Evolutionary conservation across 2,888 invertebrate genomes (phyloP).

Genomic region (Nebria brevicollis): DNA sequence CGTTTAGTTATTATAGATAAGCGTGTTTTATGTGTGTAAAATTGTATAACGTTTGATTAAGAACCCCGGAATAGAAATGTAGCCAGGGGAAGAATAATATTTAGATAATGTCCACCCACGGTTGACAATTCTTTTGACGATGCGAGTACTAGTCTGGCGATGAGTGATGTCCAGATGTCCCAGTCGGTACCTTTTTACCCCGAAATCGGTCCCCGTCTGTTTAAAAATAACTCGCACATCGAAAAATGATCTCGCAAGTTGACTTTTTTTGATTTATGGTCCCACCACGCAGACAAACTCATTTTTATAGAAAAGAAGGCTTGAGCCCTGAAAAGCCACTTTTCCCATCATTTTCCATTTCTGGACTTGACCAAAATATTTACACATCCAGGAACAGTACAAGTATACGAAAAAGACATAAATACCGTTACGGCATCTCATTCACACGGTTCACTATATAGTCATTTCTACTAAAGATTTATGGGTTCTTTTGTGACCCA

Average conservation of each 20-base stretch:
- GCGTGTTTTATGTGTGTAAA: too few relatives aligned
- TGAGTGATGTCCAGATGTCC: neutral
- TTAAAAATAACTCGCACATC: neutral
- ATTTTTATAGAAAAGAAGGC: neutral
- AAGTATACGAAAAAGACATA: neutral
- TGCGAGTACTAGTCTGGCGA: neutral
- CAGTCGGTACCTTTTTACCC: neutral
- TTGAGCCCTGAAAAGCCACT: neutral
- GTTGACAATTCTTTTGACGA: neutral
- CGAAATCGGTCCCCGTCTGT: neutral
- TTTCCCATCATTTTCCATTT: neutral
- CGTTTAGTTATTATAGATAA: too few relatives aligned
- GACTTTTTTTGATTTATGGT: neutral
- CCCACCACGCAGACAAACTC: neutral
- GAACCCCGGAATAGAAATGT: too few relatives aligned
- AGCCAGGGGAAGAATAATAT: too few relatives aligned
- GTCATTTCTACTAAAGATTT: neutral
- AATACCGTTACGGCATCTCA: neutral
- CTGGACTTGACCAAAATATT: neutral
- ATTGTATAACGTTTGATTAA: too few relatives aligned
- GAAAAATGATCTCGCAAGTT: neutral
- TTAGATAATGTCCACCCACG: too few relatives aligned
- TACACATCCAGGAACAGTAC: neutral
- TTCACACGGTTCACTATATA: conserved; percentile 1
- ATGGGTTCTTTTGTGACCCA: neutral